Evolutionary conservation across 2,888 invertebrate genomes (phyloP).

Genomic region (Torymus texanus): DNA sequence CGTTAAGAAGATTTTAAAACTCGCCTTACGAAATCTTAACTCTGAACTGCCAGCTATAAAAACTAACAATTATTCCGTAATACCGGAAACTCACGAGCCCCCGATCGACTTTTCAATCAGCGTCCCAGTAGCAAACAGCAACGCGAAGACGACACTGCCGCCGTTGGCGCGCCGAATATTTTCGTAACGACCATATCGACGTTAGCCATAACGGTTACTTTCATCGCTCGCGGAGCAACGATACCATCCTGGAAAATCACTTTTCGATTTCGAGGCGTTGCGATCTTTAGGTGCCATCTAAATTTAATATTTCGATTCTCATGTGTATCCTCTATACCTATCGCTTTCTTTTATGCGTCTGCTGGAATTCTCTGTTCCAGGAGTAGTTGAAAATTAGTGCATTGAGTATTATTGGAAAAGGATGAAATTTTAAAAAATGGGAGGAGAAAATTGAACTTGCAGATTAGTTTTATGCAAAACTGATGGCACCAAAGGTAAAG

Average conservation of each 20-base stretch:
- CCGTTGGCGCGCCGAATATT: background rate
- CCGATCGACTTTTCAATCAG: constrained; percentile 30
- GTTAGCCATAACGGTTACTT: constrained; percentile 47
- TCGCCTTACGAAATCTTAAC: no score
- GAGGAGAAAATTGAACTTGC: no score
- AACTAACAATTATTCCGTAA: constrained; percentile 13
- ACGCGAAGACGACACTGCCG: constrained; percentile 25
- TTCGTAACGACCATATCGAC: constrained; percentile 31
- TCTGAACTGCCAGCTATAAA: background rate
- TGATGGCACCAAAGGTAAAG: no score
- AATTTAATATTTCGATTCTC: background rate
- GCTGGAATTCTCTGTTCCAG: no score
- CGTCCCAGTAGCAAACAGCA: background rate
- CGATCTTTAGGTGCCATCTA: constrained; percentile 19
- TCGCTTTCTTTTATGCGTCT: no score
- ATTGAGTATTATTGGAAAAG: no score
- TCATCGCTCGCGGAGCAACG: constrained; percentile 26
- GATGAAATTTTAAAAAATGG: no score
- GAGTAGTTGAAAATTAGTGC: no score
- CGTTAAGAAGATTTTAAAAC: no score
- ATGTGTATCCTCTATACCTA: no score
- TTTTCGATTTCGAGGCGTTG: constrained; percentile 23
- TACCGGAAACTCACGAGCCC: background rate
- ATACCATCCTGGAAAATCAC: constrained; percentile 9
- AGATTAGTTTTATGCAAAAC: no score